phyloP scores from a whole-genome alignment of 2,113 vertebrate genomes.

The Polypterus bichir region DNA sequence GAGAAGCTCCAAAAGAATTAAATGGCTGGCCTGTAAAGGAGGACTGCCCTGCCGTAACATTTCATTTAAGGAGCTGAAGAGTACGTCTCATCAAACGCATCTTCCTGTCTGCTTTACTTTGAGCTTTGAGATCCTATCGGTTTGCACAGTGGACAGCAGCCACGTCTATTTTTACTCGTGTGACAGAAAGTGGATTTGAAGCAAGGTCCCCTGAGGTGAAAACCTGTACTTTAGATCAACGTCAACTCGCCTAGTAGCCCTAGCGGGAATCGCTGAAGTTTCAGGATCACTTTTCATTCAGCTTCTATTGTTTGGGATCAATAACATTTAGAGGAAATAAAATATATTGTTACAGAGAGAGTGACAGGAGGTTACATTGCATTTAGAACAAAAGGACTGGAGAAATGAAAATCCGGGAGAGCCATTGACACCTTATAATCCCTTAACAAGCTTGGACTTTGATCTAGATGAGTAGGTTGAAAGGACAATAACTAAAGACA shows the following conservation, averaged over 20 bases:
- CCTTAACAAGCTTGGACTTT: slow-evolving; percentile 17
- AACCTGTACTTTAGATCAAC: slow-evolving; percentile 14
- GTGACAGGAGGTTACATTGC: slow-evolving; percentile 22
- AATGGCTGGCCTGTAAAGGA: too few species aligned
- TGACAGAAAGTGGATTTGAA: slow-evolving; percentile 28
- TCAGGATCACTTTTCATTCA: slow-evolving; percentile 39
- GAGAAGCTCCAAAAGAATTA: too few species aligned
- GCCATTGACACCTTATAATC: background rate
- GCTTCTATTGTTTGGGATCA: slow-evolving; percentile 35
- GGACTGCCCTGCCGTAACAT: too few species aligned
- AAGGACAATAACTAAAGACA: background rate
- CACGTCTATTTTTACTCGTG: slow-evolving; percentile 23
- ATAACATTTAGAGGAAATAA: slow-evolving; percentile 30
- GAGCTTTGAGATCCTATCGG: background rate
- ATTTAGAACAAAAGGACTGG: background rate
- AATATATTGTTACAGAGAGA: slow-evolving; percentile 23
- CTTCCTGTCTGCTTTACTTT: too few species aligned
- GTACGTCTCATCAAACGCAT: too few species aligned
- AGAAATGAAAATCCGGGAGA: background rate
- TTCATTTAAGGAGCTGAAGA: too few species aligned
- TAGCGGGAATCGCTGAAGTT: slow-evolving; percentile 28
- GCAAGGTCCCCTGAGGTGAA: slow-evolving; percentile 28
- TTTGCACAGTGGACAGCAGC: background rate
- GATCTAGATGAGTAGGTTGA: slow-evolving; percentile 6
- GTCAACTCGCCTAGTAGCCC: slow-evolving; percentile 10